These are phyloP conservation scores for Eucriotettix oculatus DNA, from an alignment of 2,888 invertebrate species.

Conservation along the genomic window DNA sequence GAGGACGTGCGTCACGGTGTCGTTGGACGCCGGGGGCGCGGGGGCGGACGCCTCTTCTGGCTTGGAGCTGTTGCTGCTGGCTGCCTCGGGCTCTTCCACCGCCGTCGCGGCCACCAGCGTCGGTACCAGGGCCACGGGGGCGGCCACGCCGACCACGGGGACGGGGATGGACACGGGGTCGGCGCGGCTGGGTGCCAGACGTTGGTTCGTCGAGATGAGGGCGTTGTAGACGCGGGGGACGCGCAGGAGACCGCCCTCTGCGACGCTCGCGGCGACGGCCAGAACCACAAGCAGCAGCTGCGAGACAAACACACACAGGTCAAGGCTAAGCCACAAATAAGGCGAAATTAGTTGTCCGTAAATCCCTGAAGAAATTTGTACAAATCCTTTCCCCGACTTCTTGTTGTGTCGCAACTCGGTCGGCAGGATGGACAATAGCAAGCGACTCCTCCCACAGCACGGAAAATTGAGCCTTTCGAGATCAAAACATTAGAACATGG, in stretches of 20 bases:
- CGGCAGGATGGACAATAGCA: too few species aligned
- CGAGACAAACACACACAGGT: background rate
- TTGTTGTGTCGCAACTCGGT: too few species aligned
- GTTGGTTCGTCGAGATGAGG: conserved; percentile 59
- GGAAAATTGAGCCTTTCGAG: too few species aligned
- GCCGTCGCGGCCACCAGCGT: background rate
- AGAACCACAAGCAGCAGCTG: conserved; percentile 10
- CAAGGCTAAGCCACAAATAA: too few species aligned
- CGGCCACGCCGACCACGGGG: background rate
- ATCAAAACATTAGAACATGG: too few species aligned
- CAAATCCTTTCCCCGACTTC: too few species aligned
- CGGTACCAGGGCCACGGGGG: background rate
- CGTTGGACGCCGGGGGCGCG: background rate
- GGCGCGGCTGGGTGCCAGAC: conserved; percentile 55
- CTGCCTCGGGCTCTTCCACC: background rate
- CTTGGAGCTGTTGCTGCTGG: background rate
- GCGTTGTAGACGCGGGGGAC: conserved; percentile 67
- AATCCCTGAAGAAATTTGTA: too few species aligned
- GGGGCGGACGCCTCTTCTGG: background rate
- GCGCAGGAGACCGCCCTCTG: conserved; percentile 33
- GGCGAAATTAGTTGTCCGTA: too few species aligned
- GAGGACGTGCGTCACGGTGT: background rate
- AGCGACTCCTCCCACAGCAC: too few species aligned
- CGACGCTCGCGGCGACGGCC: conserved; percentile 19
- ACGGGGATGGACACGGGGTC: conserved; percentile 32